Base-by-base conservation (phyloP, 2,888 invertebrate species). In the Toxonevra muliebris region DNA sequence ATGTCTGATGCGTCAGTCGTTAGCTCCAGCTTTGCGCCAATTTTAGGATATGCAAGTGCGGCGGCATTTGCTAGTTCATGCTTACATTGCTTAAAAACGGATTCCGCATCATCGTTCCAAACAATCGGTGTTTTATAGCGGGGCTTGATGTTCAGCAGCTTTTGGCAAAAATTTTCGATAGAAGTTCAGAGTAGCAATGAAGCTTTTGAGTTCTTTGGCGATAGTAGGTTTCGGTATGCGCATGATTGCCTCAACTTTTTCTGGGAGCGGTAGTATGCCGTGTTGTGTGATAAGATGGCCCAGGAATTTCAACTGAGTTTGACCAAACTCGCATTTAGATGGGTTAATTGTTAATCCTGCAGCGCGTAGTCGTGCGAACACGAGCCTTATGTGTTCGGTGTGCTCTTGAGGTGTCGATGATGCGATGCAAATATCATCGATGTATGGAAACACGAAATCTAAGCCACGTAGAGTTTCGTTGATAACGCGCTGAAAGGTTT, bases 311-410 rank as follows among this genome's bases (percentile, higher is more conserved):
- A 67, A 58, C 10, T 62, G 50, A 2, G 55, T 57, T 52, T 66
- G 61, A 15, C 42, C 59, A 48, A 71, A 69, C 13, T 65, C 59
- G 61, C 66, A 73, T 53, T 69, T 71, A 8, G 66, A 42, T n/a
- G 70, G 12, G 20, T 69, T 72, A 42, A 71, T 65, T n/a, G 61
- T 48, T 11, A 71, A 50, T 15, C 52, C n/a, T 41, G 66, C 41
- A 30, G 66, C 15, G 13, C 63, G 53, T 12, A 69, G 42, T 50
- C 66, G 43, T 17, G 63, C 57, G 12, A 69, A 65, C 41, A 71
- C 58, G 7, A 68, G 30, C 40, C 42, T 64, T 12, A 66, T 53
- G 52, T 71, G 68, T 42, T 30, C 13, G 19, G 54, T 64, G 19
- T 70, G 65, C 66, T 70, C 63, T 1, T 53, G 65, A 4, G 41